These are phyloP conservation scores for Aplocera efformata DNA, from an alignment of 2,888 invertebrate species.

Conservation along the genomic window DNA sequence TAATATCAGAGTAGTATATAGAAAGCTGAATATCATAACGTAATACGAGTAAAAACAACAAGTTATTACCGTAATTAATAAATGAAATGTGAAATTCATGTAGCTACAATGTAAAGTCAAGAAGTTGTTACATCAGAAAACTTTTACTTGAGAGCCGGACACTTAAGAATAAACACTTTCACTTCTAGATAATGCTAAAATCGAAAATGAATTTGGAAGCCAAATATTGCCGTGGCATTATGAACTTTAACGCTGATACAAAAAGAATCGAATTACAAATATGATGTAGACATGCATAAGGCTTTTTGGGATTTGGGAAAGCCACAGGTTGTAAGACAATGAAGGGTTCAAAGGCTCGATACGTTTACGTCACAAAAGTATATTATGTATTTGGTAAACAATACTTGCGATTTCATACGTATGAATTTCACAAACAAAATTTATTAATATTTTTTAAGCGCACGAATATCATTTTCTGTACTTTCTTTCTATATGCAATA, in stretches of 20 bases:
- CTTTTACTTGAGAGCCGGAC: slow-evolving; percentile 73
- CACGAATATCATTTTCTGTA: no score
- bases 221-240: slow-evolving; percentile 22
- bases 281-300: slow-evolving; percentile 15
- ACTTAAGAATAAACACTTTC: slow-evolving; percentile 68
- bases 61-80: neutral
- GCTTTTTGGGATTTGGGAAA: slow-evolving; percentile 13
- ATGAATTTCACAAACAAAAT: no score
- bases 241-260: slow-evolving; percentile 10
- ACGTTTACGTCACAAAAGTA: slow-evolving; percentile 30
- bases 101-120: slow-evolving; percentile 41
- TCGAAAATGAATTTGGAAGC: slow-evolving; percentile 36
- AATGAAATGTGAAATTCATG: slow-evolving; percentile 4
- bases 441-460: no score
- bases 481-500: no score
- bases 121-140: slow-evolving; percentile 67
- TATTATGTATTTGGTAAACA: slow-evolving; percentile 1
- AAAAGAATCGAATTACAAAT: slow-evolving; percentile 28
- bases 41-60: no score
- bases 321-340: slow-evolving; percentile 52
- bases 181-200: slow-evolving; percentile 44
- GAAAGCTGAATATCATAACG: no score
- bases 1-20: no score
- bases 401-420: neutral
- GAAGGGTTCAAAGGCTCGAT: slow-evolving; percentile 60